Evolutionary conservation across 2,797 vertebrate genomes (phyloP), one percentile per base, ranked within the genome.

Genomic region (Emydoidea blandingii): DNA sequence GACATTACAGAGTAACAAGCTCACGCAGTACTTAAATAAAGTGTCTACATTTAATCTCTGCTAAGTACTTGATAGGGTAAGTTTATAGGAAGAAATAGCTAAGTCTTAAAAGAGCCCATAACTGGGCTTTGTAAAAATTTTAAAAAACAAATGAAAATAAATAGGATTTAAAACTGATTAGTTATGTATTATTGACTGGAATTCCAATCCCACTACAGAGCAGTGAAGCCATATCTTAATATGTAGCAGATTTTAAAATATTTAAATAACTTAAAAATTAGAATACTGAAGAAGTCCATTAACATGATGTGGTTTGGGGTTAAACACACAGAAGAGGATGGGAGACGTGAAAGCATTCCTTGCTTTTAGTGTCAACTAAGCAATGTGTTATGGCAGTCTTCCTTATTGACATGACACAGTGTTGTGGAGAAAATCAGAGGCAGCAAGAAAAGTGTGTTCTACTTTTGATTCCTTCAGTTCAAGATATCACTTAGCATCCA

Each of bases 381-480:
- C 97, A 97, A 97, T 96, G 91, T 96, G 96, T 97, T 98, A 98
- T 98, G 98, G 98, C 98, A 98, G 98, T 98, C 98, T 98, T 98
- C 98, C 98, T 98, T 98, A 89, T 93, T 96, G 98, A 98, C 97
- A 98, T 98, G 98, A 99, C 99, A 99, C 99, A 99, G 99, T 99
- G 99, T 99, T 99, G 98, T 98, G 98, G 98, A 99, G 98, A 98
- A 94, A 97, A 98, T 98, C 98, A 98, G 99, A 99, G 99, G 98
- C 99, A 98, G 98, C 98, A 94, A 98, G 98, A 97, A 97, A 96
- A 96, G 96, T 79, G 89, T 96, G 96, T 98, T 97, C 79, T 50
- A 15, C n/a, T 79, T 94, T 88, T 81, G 91, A 79, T 52, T 94
- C 95, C 95, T 95, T 96, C 98, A 96, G 94, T 98, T 97, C 98